Conservation (phyloP, 2,888 invertebrate genomes). For the Mycalesis mineus region DNA sequence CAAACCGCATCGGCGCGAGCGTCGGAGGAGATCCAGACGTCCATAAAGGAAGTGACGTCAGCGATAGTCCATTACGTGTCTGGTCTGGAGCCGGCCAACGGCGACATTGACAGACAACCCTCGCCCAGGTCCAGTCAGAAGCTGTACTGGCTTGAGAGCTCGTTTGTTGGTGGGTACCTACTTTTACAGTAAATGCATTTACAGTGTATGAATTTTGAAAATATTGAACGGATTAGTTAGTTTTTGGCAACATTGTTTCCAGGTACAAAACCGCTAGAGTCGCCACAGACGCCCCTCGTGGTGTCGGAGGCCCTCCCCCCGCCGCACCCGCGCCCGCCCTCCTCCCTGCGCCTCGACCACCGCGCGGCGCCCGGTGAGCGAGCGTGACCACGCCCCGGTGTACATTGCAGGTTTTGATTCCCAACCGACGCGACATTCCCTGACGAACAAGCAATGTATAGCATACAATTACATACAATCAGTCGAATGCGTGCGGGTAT, state of each 20-base stretch:
- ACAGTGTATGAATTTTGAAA: no score
- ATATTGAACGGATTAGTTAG: not conserved
- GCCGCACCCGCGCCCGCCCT: constrained; percentile 70
- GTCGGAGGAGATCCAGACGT: constrained; percentile 86
- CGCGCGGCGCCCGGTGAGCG: constrained; percentile 78
- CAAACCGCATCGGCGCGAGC: constrained; percentile 66
- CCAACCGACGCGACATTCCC: constrained; percentile 56
- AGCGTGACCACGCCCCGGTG: constrained; percentile 62
- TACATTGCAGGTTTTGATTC: constrained; percentile 65
- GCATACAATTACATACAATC: constrained; percentile 16
- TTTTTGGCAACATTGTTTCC: not conserved
- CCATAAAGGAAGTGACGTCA: constrained; percentile 94
- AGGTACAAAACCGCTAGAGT: constrained; percentile 88
- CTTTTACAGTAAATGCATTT: no score
- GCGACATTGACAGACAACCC: constrained; percentile 73
- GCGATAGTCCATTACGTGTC: constrained; percentile 95
- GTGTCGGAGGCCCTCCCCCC: constrained; percentile 71
- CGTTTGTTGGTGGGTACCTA: constrained; percentile 79
- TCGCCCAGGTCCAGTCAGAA: constrained; percentile 82
- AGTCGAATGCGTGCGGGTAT: constrained; percentile 10
- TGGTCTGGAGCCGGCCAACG: constrained; percentile 80
- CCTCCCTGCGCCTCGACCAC: constrained; percentile 75
- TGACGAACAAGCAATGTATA: constrained; percentile 26
- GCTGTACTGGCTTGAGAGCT: constrained; percentile 94
- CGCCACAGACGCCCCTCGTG: constrained; percentile 88